Base-by-base conservation (phyloP, 2,113 vertebrate genomes). In the Merops nubicus region DNA sequence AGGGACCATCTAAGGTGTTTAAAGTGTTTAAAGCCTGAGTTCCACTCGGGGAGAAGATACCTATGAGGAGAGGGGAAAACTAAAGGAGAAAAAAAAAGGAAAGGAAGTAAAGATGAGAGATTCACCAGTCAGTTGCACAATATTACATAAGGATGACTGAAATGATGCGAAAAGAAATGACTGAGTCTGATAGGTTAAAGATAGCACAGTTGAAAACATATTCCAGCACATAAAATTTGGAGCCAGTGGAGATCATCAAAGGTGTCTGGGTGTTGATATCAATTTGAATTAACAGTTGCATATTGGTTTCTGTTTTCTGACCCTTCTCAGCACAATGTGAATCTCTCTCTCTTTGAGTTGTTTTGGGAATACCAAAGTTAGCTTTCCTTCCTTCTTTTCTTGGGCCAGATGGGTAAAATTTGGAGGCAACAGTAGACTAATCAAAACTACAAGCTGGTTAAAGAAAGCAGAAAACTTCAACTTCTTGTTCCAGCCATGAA, bases 41-140 rank as follows among this genome's bases (percentile, higher is more conserved):
- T 56, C 19, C 6, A 9, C 5, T 22, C 40, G 48, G 12, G 15
- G 0, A 6, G 14, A 86, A 73, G 25, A 7, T 33, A 56, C 34
- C 20, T 72, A 18, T 43, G 3, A 8, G 28, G 29, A 74, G 12
- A 68, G 6, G 4, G 10, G 26, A 63, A 9, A 31, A 0, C 0
- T n/a, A n/a, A n/a, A 2, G 45, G 72, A 5, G 34, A 12, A 11
- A 31, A 40, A 45, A 70, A 67, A 72, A 57, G 2, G 25, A 40
- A 70, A 65, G 8, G 5, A 87, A 65, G 5, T 14, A 51, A 33
- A 31, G 20, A 62, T 53, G 11, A 62, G 1, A 63, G 3, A 23
- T 77, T 73, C 15, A 83, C 4, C 13, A 72, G 8, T 63, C 33
- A 51, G 2, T 16, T 75, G 33, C 5, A 48, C 3, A 73, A 16